A percentile compares a stretch with the other conserved stretches of the same genome.
phyloP scores from a whole-genome alignment of 2,113 vertebrate species.

The Nansenia antarctica region DNA sequence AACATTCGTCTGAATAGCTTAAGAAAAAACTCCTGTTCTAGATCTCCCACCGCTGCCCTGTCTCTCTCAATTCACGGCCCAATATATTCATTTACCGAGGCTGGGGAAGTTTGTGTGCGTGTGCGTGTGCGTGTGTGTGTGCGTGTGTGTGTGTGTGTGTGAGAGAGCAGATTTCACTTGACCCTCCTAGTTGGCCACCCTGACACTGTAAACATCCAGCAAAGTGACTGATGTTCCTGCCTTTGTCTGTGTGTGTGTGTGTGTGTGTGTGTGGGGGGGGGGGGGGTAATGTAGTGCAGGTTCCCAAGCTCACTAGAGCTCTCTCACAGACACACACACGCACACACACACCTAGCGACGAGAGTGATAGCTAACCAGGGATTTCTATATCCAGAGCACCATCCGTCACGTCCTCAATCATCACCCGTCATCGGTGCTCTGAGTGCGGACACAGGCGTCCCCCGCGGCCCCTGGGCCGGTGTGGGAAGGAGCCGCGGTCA shows the following conservation, averaged over 20 bases:
- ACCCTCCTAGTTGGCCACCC: constrained; percentile 45
- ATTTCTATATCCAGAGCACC: constrained; percentile 4
- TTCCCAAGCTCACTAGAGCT: constrained; percentile 27
- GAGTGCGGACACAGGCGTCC: background rate
- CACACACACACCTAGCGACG: no score
- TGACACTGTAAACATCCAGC: constrained; percentile 51
- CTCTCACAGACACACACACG: no score
- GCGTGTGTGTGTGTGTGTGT: constrained; percentile 7
- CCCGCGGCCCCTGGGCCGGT: background rate
- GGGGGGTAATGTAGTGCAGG: constrained; percentile 46
- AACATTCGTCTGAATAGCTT: background rate
- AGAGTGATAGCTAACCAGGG: constrained; percentile 40
- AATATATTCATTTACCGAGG: background rate
- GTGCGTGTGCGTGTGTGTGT: constrained; percentile 3
- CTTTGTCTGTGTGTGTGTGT: constrained; percentile 30
- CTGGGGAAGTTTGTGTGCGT: background rate
- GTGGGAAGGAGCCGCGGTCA: background rate
- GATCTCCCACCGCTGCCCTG: background rate
- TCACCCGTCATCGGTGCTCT: background rate
- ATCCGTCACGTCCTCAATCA: constrained; percentile 50
- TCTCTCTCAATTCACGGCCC: background rate
- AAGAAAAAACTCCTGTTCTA: background rate
- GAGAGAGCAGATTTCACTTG: constrained; percentile 61
- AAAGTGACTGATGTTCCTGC: constrained; percentile 65
- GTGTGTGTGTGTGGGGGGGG: background rate